These are phyloP conservation scores for Equus przewalskii DNA, from an alignment of 2,113 vertebrate species.

Conservation along the genomic window DNA sequence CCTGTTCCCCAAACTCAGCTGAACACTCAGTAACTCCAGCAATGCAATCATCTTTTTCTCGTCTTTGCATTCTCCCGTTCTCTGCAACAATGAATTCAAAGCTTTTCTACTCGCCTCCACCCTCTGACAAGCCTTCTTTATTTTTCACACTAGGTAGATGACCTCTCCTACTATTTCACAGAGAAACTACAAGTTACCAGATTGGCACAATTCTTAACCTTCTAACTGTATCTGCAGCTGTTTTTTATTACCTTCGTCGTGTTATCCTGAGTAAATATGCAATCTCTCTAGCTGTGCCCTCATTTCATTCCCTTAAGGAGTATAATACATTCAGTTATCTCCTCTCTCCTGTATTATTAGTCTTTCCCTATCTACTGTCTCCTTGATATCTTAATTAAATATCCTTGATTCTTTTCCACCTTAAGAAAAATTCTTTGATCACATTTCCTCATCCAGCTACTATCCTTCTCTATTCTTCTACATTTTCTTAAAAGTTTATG, in stretches of 20 bases:
- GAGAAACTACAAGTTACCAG: not conserved
- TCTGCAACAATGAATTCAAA: not conserved
- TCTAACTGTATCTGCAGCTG: not conserved
- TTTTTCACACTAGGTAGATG: not conserved
- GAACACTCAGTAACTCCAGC: not conserved
- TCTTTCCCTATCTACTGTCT: not conserved
- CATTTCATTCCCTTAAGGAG: not conserved
- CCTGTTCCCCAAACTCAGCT: constrained; percentile 1
- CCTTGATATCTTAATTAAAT: not conserved
- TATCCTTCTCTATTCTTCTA: not conserved
- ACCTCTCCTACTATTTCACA: not conserved
- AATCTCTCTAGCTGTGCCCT: not conserved
- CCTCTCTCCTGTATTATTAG: not conserved
- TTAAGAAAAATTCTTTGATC: not conserved
- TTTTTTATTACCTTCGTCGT: not conserved
- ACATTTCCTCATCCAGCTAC: not conserved
- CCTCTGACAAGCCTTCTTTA: not conserved
- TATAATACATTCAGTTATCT: not conserved
- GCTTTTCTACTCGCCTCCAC: not conserved
- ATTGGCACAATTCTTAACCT: not conserved
- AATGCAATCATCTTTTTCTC: not conserved
- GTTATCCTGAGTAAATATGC: not conserved
- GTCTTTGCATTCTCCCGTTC: not conserved
- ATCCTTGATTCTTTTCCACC: not conserved
- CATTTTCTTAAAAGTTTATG: not conserved